A percentile compares a stretch with the other conserved stretches of the same genome.
These are phyloP conservation scores for Campylomormyrus numenius DNA, from an alignment of 2,113 vertebrate species.

Conservation along the genomic window DNA sequence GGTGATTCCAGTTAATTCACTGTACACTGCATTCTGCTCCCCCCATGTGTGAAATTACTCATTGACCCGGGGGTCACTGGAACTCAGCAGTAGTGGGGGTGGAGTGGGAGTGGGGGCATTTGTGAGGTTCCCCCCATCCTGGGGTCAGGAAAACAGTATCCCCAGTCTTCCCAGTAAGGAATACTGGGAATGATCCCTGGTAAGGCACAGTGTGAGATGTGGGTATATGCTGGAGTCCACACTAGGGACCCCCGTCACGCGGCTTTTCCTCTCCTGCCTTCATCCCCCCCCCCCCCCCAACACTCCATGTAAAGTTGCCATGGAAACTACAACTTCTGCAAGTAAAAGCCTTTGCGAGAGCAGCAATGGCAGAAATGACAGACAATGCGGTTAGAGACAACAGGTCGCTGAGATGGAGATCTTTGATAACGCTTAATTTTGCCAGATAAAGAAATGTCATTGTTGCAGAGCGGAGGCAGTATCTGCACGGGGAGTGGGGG, in stretches of 20 bases:
- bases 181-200: background rate
- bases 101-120: background rate
- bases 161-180: background rate
- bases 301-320: constrained; percentile 3
- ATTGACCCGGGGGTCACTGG: background rate
- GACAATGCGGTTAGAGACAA: background rate
- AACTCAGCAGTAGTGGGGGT: background rate
- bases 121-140: background rate
- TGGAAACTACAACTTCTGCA: constrained; percentile 12
- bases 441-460: background rate
- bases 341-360: background rate
- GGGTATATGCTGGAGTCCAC: background rate
- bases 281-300: background rate
- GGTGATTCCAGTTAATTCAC: constrained; percentile 7
- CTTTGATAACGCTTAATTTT: constrained; percentile 6
- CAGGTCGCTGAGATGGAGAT: background rate
- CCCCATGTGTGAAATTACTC: constrained; percentile 19
- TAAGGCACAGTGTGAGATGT: background rate
- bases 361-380: background rate
- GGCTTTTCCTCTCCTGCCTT: background rate
- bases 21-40: background rate
- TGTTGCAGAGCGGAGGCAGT: background rate
- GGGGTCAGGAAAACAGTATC: background rate
- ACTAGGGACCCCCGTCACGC: background rate
- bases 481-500: background rate